Evolutionary conservation across 2,113 vertebrate genomes (phyloP), one percentile per base, ranked within the genome.

Genomic region (Cairina moschata): DNA sequence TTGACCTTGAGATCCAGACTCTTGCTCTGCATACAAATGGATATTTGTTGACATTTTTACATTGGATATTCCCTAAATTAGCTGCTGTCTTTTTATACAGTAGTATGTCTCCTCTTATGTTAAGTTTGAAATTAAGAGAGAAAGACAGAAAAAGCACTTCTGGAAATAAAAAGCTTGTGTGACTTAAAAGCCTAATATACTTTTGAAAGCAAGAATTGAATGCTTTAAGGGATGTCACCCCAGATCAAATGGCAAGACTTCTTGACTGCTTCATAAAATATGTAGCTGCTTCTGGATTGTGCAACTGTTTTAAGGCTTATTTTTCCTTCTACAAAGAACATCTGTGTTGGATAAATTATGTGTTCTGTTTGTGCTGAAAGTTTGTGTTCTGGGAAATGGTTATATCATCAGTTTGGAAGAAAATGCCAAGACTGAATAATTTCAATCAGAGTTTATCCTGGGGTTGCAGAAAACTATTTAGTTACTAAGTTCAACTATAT

Each of bases 341-440:
- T 96, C 93, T 92, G 92, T 88, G 83, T 78, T 88, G 85, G 76
- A 96, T 95, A 89, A 67, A 2, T 60, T 89, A 65, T 96, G 79
- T 88, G 46, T 80, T 65, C 54, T 83, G 82, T 87, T 93, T 94
- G 71, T 72, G 66, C 50, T 92, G 54, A 62, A 93, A 90, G 74
- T 85, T 95, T 92, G 82, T 2, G 2, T 92, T 96, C 90, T 87
- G 89, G 66, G 74, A 97, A 92, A 88, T 38, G 15, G 52, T 93
- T 93, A 36, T 89, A 87, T 92, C 73, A 94, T 73, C 65, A 72
- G 31, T 83, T 90, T 90, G 55, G 60, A 86, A 90, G 42, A 91
- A 86, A 86, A 60, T 31, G 42, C 81, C 67, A 95, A 68, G 34
- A 73, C 60, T 75, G 71, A 94, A 50, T 72, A 82, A 85, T 72